Base-by-base conservation (phyloP, 1,140 invertebrate species). In the Calliphora vicina region DNA sequence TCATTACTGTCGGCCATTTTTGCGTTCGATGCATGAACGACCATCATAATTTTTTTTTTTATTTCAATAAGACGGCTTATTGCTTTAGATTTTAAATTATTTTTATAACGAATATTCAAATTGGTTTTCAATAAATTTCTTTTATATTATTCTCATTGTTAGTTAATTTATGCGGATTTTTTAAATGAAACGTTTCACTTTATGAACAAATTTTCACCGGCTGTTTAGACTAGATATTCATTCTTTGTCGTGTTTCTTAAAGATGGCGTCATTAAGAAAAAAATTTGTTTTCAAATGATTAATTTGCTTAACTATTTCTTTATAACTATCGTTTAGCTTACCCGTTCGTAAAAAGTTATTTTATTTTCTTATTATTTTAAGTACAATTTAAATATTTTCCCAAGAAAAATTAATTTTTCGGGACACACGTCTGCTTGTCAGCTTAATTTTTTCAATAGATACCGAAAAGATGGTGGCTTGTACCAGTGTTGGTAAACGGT, bases 361-460 rank as follows among this genome's bases (percentile, higher is more conserved):
- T n/a, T 23, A 20, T 43, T 25, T 23, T 12, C 74, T 10, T 27
- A 8, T 73, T 27, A 27, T 73, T 73, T 73, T 12, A 73, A n/a
- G 17, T 74, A 74, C 25, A n/a, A 35, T 74, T 35, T 74, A 20
- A n/a, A 29, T 6, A 74, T 74, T 74, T 35, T 27, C 72, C 29
- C 5, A 15, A 74, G 27, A 27, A 74, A 35, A n/a, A 17, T 2
- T n/a, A 35, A 17, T 74, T 74, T 35, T 78, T 43, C 20, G 35
- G 74, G 74, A 78, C 12, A 78, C 74, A 78, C 74, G 74, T 78
- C 74, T 43, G 42, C 10, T 43, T 23, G 12, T 13, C 27, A 25
- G 74, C n/a, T 35, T 23, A 45, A 78, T 25, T 45, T 45, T 78
- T 43, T 78, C 35, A 78, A 78, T 78, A 45, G 74, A 78, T 78